phyloP scores from a whole-genome alignment of 2,888 invertebrate species.

The Perdita meconis region DNA sequence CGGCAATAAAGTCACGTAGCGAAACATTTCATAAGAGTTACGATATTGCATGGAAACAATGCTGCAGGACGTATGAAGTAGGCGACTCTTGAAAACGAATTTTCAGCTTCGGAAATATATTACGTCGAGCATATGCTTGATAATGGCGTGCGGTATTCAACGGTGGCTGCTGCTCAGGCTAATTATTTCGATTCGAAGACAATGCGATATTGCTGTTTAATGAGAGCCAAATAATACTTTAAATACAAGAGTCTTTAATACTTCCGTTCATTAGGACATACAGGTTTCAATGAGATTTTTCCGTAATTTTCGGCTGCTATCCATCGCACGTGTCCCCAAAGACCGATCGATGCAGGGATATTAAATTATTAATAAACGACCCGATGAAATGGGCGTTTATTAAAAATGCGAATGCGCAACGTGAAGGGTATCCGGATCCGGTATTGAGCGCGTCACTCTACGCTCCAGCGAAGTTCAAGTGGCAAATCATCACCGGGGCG shows the following conservation, averaged over 20 bases:
- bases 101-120: neutral
- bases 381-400: constrained; percentile 6
- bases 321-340: neutral
- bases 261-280: neutral
- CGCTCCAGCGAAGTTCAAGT: constrained; percentile 41
- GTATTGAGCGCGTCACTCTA: constrained; percentile 11
- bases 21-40: no score
- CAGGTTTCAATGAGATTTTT: neutral
- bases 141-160: neutral
- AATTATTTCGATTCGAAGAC: neutral
- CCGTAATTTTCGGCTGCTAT: neutral
- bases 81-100: no score
- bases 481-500: constrained; percentile 39
- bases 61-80: no score
- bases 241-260: constrained; percentile 2
- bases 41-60: no score
- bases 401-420: constrained; percentile 1
- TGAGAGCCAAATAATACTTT: neutral
- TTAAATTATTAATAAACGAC: constrained; percentile 27
- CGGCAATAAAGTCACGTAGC: no score
- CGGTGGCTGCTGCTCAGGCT: neutral
- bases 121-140: neutral
- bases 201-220: neutral
- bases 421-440: neutral
- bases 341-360: neutral